Evolutionary conservation across 2,797 vertebrate species (phyloP).

Genomic region (Enteromius fasciolatus): DNA sequence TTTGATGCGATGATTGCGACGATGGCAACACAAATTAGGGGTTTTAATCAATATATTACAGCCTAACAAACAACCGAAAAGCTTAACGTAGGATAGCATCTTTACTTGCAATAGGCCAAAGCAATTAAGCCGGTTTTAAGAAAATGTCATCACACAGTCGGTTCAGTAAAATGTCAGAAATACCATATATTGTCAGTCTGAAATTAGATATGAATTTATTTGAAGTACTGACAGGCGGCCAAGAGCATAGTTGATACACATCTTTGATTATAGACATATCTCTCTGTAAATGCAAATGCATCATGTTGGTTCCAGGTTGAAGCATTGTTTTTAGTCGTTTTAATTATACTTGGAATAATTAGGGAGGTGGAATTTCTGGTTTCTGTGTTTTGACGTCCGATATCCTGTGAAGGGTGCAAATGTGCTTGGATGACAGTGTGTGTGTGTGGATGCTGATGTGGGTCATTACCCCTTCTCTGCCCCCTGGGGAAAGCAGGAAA

Average conservation of each 20-base stretch:
- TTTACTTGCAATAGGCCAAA: background rate
- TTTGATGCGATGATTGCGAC: background rate
- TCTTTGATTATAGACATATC: background rate
- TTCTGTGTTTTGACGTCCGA: conserved; percentile 64
- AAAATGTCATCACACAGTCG: background rate
- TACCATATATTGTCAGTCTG: background rate
- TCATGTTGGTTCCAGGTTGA: background rate
- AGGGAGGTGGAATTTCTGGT: conserved; percentile 56
- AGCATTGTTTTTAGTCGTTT: conserved; percentile 31
- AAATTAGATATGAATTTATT: background rate
- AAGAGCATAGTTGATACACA: background rate
- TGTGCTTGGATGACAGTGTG: conserved; percentile 40
- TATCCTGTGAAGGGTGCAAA: conserved; percentile 34
- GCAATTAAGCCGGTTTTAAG: background rate
- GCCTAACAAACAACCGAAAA: background rate
- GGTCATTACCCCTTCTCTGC: conserved; percentile 79
- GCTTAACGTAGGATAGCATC: background rate
- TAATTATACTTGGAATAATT: conserved; percentile 29
- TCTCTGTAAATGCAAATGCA: conserved; percentile 20
- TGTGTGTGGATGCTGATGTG: conserved; percentile 76
- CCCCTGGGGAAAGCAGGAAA: conserved; percentile 67
- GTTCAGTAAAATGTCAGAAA: background rate
- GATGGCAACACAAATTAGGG: background rate
- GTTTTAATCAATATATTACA: background rate
- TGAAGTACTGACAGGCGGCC: background rate